These are phyloP conservation scores for Criorhina ranunculi DNA, from an alignment of 2,888 invertebrate genomes.

Conservation along the genomic window DNA sequence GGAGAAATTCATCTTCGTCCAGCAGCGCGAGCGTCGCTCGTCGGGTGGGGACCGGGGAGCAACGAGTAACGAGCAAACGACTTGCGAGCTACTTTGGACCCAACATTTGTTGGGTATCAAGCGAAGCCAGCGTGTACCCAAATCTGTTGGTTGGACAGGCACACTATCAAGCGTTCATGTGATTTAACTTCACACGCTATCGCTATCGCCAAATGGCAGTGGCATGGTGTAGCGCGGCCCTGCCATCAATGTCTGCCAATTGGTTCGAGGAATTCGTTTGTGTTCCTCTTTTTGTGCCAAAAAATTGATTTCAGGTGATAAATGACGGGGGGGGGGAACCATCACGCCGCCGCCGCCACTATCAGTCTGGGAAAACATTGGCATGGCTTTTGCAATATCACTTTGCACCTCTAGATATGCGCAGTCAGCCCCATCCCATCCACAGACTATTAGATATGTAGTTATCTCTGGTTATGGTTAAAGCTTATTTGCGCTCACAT, in stretches of 20 bases:
- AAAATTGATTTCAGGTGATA: constrained; percentile 24
- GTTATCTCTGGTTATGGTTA: background rate
- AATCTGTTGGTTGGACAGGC: constrained; percentile 1
- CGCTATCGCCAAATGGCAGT: constrained; percentile 27
- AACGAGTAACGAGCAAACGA: constrained; percentile 13
- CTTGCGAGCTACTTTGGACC: constrained; percentile 50
- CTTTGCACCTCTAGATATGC: constrained; percentile 18
- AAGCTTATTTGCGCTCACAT: constrained; percentile 49
- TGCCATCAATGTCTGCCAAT: constrained; percentile 15
- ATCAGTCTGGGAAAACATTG: constrained; percentile 21
- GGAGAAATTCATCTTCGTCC: constrained; percentile 55
- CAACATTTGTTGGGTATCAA: constrained; percentile 46
- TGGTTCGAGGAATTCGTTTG: constrained; percentile 12
- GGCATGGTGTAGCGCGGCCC: background rate
- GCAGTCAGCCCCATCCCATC: background rate
- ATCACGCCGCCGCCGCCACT: background rate
- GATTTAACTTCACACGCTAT: constrained; percentile 53
- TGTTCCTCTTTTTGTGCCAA: background rate
- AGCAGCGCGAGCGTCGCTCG: background rate
- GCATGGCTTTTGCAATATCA: constrained; percentile 8
- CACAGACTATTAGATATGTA: constrained; percentile 5
- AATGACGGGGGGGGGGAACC: background rate
- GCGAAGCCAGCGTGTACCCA: constrained; percentile 3
- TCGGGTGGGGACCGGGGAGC: too few species aligned
- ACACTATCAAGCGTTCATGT: constrained; percentile 19